Evolutionary conservation across 2,797 vertebrate genomes (phyloP), one percentile per base, ranked within the genome.

Genomic region (Cyclura pinguis): DNA sequence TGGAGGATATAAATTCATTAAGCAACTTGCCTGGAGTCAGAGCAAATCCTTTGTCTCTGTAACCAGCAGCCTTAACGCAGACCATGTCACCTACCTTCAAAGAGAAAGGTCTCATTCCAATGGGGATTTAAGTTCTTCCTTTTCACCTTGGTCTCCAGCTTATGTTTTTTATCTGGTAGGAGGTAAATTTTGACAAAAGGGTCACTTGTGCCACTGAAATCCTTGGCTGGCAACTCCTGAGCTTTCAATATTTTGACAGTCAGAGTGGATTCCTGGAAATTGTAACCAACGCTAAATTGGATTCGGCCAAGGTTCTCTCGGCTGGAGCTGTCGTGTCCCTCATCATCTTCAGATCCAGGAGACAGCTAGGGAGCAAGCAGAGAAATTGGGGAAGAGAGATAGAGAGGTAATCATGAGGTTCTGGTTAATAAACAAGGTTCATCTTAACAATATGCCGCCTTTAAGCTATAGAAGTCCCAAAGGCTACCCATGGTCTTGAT

Each of bases 101-200:
- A 99, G 88, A 99, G 98, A 96, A 99, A 99, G 88, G 99, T 99
- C 97, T 99, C 99, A 0, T 99, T 99, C 99, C 99, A 99, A 95
- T 99, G 99, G 0, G 99, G 99, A 91, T 99, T 99, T 90, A 99
- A 98, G 97, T 99, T 99, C 98, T 99, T 99, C 95, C 99, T 97
- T 97, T 99, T 99, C 95, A 99, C 99, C 98, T 99, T 99, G 95
- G 99, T 99, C 97, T 99, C 99, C 97, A 99, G 94, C 97, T 99
- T 99, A 98, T 99, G 98, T 98, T 99, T 99, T 97, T 99, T 99
- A 97, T 99, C 99, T 0, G 99, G 99, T 92, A 99, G 98, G 96
- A 99, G 97, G 96, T 99, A 99, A 96, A 99, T 98, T 97, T 99
- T 99, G 96, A 99, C 99, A 0, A 99, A 99, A 35, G 99, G 99